Evolutionary conservation across 2,113 vertebrate genomes (phyloP).

Genomic region (Microcebus tavaratra): DNA sequence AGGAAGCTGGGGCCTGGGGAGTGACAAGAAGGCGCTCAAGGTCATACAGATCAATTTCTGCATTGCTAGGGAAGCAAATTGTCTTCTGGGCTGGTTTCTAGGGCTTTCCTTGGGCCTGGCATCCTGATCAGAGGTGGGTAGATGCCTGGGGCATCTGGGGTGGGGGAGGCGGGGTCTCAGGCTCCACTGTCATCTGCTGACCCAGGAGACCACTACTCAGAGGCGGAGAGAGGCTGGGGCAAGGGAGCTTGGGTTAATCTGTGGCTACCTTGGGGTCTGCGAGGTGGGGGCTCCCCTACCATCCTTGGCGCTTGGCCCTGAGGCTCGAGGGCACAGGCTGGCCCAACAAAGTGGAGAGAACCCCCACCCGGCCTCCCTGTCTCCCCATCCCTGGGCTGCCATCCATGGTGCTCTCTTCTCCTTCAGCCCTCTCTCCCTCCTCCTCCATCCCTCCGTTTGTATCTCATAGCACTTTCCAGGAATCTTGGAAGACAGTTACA

Average conservation of each 20-base stretch:
- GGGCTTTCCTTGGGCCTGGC: neutral
- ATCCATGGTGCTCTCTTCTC: neutral
- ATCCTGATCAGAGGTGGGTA: neutral
- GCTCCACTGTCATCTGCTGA: neutral
- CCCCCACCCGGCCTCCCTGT: too few species aligned
- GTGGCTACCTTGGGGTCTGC: neutral
- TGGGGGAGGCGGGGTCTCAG: neutral
- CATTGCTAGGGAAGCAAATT: neutral
- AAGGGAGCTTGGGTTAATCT: neutral
- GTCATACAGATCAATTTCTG: neutral
- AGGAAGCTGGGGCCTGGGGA: neutral
- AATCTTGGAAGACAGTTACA: conserved; percentile 33
- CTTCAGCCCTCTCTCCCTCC: neutral
- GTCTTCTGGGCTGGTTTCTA: neutral
- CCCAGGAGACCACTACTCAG: neutral
- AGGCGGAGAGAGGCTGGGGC: neutral
- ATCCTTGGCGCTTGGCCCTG: neutral
- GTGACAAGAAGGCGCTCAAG: neutral
- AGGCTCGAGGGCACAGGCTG: neutral
- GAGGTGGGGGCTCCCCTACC: too few species aligned
- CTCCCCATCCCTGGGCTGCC: neutral
- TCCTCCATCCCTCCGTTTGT: neutral
- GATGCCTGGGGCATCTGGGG: neutral
- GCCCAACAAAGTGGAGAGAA: neutral
- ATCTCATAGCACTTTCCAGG: neutral